Evolutionary conservation across 2,888 invertebrate genomes (phyloP).

Genomic region (Gibbula magus): DNA sequence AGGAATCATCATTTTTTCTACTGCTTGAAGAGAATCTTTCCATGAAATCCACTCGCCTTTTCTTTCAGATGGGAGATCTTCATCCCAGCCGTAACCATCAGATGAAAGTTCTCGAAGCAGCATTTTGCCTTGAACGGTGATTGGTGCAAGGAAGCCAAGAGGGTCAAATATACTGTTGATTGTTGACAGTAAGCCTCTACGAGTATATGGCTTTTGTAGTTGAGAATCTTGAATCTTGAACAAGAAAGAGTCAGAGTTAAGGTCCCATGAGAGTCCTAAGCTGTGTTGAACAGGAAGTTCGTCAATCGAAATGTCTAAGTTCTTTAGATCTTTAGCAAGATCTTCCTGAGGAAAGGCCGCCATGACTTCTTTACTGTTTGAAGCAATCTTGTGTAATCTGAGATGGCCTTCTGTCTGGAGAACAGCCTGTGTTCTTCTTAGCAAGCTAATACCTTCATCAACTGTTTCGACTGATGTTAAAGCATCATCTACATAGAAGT

Average conservation of each 20-base stretch:
- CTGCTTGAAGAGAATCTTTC: slow-evolving; percentile 6
- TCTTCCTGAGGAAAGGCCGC: slow-evolving; percentile 31
- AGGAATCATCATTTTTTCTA: slow-evolving; percentile 13
- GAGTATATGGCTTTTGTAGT: not conserved
- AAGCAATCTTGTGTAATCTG: slow-evolving; percentile 44
- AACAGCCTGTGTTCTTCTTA: slow-evolving; percentile 38
- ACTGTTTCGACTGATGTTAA: slow-evolving; percentile 32
- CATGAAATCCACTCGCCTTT: slow-evolving; percentile 7
- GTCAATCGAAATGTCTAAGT: slow-evolving; percentile 14
- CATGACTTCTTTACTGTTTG: slow-evolving; percentile 33
- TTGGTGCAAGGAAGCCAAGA: slow-evolving; percentile 26
- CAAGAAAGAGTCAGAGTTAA: not conserved
- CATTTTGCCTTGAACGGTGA: slow-evolving; percentile 10
- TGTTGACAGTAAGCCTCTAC: slow-evolving; percentile 25
- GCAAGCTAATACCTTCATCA: slow-evolving; percentile 34
- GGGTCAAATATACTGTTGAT: slow-evolving; percentile 31
- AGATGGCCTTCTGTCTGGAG: slow-evolving; percentile 30
- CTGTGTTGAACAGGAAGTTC: slow-evolving; percentile 26
- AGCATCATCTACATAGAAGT: slow-evolving; percentile 51
- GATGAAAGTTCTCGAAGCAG: slow-evolving; percentile 4
- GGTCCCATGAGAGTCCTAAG: slow-evolving; percentile 24
- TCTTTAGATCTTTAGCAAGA: slow-evolving; percentile 15
- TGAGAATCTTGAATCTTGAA: not conserved
- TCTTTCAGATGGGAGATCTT: not conserved
- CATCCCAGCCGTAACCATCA: not conserved